Conservation (phyloP, 2,888 invertebrate species). For the Drosophila borealis region DNA sequence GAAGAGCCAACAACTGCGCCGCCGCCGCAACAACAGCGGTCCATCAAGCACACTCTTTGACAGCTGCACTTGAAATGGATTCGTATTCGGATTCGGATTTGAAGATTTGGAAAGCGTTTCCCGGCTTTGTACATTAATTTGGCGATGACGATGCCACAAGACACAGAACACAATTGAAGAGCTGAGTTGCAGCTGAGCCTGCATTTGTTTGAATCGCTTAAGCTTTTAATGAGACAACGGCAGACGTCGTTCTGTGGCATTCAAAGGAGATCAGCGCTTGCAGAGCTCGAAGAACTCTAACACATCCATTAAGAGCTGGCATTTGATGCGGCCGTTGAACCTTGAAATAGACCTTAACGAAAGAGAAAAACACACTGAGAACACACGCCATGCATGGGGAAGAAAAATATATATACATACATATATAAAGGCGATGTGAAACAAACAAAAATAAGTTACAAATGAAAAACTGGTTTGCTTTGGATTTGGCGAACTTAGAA, state of each 20-base stretch:
- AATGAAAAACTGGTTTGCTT: slow-evolving; percentile 78
- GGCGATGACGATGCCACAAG: slow-evolving; percentile 29
- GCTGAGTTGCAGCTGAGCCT: slow-evolving; percentile 49
- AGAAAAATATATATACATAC: slow-evolving; percentile 33
- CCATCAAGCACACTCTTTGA: slow-evolving; percentile 48
- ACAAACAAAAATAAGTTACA: slow-evolving; percentile 75
- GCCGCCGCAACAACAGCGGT: not conserved
- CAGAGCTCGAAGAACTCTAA: slow-evolving; percentile 35
- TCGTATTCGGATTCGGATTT: slow-evolving; percentile 32
- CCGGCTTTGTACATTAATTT: slow-evolving; percentile 27
- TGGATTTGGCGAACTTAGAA: slow-evolving; percentile 75
- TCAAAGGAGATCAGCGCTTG: slow-evolving; percentile 65
- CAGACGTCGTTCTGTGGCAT: slow-evolving; percentile 49
- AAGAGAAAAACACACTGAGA: slow-evolving; percentile 59
- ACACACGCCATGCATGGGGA: slow-evolving; percentile 48
- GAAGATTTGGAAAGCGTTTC: slow-evolving; percentile 34
- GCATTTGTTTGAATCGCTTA: slow-evolving; percentile 56
- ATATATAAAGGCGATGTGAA: slow-evolving; percentile 65
- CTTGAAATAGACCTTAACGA: slow-evolving; percentile 72
- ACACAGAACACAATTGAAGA: slow-evolving; percentile 7
- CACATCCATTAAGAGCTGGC: slow-evolving; percentile 64
- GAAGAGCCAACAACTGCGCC: slow-evolving; percentile 24
- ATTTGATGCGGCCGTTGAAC: slow-evolving; percentile 75
- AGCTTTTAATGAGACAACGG: slow-evolving; percentile 70
- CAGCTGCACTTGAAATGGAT: slow-evolving; percentile 66